Conservation (phyloP, 2,888 invertebrate genomes). For the Hydraecia micacea region DNA sequence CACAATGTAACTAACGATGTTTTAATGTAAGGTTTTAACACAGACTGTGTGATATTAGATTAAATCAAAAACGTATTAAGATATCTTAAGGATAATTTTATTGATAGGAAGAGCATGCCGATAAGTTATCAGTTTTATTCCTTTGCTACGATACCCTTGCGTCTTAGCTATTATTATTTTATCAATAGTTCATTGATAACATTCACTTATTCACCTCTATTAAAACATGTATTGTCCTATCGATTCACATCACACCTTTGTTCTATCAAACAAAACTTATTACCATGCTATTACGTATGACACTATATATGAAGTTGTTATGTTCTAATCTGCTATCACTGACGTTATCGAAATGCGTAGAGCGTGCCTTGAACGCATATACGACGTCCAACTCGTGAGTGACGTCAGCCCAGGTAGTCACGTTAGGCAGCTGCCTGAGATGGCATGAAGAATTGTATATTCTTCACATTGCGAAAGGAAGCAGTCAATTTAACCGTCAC, state of each 20-base stretch:
- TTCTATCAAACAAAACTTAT: conserved; percentile 27
- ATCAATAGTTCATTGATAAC: conserved; percentile 8
- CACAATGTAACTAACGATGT: conserved; percentile 26
- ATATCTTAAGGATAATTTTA: conserved; percentile 25
- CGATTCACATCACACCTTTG: conserved; percentile 34
- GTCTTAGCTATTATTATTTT: conserved; percentile 8
- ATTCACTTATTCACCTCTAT: conserved; percentile 20
- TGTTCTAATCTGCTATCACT: conserved; percentile 37
- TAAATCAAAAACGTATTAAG: conserved; percentile 10
- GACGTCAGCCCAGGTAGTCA: conserved; percentile 56
- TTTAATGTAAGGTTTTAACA: conserved; percentile 31
- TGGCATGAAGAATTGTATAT: conserved; percentile 31
- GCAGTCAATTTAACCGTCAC: conserved; percentile 15
- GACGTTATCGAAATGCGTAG: conserved; percentile 45
- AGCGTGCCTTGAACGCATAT: conserved; percentile 34
- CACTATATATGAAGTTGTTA: conserved; percentile 6
- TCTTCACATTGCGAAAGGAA: conserved; percentile 37
- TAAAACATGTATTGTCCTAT: conserved; percentile 30
- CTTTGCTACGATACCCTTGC: neutral
- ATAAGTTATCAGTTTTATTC: conserved; percentile 19
- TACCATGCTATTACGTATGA: conserved; percentile 6
- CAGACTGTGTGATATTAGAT: conserved; percentile 37
- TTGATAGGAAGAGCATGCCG: neutral
- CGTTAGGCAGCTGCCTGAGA: conserved; percentile 55
- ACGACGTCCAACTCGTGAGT: conserved; percentile 53